Base-by-base conservation (phyloP, 2,888 invertebrate species). In the Drosophila fulvimacula region DNA sequence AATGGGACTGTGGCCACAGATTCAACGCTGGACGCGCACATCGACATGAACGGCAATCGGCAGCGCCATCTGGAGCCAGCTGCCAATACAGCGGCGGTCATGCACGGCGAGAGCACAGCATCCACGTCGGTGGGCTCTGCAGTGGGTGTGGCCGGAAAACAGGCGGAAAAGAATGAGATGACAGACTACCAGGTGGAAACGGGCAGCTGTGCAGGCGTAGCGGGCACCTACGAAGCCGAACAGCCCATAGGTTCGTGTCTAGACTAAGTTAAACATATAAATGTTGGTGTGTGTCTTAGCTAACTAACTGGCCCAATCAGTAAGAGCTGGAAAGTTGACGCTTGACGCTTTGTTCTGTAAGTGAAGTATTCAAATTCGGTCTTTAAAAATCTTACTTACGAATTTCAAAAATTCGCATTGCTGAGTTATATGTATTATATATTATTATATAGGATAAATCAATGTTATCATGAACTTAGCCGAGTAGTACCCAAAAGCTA, bases 1-100 rank as follows among this genome's bases (percentile, higher is more conserved):
- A 90, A 88, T 57, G 90, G 90, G 39, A 89, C 90, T 67, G 84
- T 89, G 6, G 84, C 88, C 48, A 57, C 69, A 0, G 92, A 90
- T 60, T 62, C 77, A 17, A 71, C 70, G 6, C 56, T 70, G 5
- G 81, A 76, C n/a, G 56, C 70, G 9, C 85, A 84, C n/a, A 74
- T 82, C 2, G 92, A 90, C 72, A 74, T 83, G n/a, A 91, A 90
- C 73, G 90, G 90, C 9, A 91, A 89, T 53, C 92, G 76, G 38
- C 82, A 71, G 30, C 65, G 66, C 0, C 51, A 62, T 6, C 17
- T 41, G 11, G 82, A 79, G 19, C 9, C 55, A 0, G n/a, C 52
- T 36, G 39, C 55, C 13, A 52, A 42, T 19, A 15, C 57, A n/a
- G 42, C 48, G 7, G 71, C 53, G n/a, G 17, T 52, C 42, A 32